Base-by-base conservation (phyloP, 2,113 vertebrate genomes). In the Perca fluviatilis region DNA sequence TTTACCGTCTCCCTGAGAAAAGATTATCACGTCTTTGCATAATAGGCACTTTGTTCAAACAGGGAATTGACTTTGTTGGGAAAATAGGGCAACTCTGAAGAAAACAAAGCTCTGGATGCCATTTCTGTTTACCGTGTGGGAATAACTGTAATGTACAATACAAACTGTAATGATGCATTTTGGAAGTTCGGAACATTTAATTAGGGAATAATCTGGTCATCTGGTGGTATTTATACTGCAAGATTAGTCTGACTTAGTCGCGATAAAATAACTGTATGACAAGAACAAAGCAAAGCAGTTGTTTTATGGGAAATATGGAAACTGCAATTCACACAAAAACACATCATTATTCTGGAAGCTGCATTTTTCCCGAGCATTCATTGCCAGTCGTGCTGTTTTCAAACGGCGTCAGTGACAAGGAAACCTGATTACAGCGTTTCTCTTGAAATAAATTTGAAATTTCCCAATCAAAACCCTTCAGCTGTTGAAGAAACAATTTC, bases 21-120 rank as follows among this genome's bases (percentile, higher is more conserved):
- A 73, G 54, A 85, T 86, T 33, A 80, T 83, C 89, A 75, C 57
- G 10, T 83, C 64, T 90, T 80, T 88, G 87, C 72, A 88, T 88
- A 91, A 84, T 47, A 85, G 71, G 54, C 64, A 63, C 69, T 79
- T 77, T 84, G 79, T 77, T 89, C 86, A 80, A 84, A 84, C 62
- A 62, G 61, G 57, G 57, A 86, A 61, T 83, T 79, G 61, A 77
- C 64, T 88, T 87, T 67, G 46, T 71, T 54, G 57, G 49, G 51
- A 74, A 86, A 88, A 91, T 70, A 79, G 77, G 79, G 67, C 80
- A 82, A 73, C 61, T 79, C 77, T 67, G 88, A 91, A 88, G 49
- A 87, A 80, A 84, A 73, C 80, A 84, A 80, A 86, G 78, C 83
- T 85, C 36, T 58, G 78, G 58, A 78, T 77, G 86, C 21, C 75